These are phyloP conservation scores for Craterocephalus amniculus DNA, from an alignment of 2,797 vertebrate genomes.

Conservation along the genomic window DNA sequence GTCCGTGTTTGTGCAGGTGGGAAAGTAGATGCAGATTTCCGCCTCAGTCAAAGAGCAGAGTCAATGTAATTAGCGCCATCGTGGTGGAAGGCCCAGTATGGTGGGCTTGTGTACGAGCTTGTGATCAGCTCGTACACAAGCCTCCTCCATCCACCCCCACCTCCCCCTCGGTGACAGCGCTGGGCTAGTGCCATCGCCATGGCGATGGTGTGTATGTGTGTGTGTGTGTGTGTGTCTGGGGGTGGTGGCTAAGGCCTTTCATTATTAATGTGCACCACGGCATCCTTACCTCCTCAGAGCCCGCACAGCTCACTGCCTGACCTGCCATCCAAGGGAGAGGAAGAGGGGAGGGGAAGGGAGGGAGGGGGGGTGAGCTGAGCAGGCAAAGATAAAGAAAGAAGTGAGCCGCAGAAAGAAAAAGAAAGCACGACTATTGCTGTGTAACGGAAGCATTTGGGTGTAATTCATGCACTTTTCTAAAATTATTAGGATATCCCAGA, in stretches of 20 bases:
- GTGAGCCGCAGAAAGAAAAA: conserved; percentile 65
- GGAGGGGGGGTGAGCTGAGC: conserved; percentile 41
- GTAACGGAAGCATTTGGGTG: conserved; percentile 19
- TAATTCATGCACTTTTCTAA: conserved; percentile 29
- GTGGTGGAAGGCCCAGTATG: conserved; percentile 67
- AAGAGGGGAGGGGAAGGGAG: conserved; percentile 55
- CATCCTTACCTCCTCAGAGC: conserved; percentile 86
- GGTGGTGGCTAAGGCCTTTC: conserved; percentile 85
- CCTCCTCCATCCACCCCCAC: conserved; percentile 48
- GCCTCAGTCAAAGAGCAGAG: conserved; percentile 56
- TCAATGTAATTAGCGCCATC: conserved; percentile 78
- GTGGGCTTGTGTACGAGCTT: conserved; percentile 70
- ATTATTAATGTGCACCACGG: conserved; percentile 89
- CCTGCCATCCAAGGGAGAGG: conserved; percentile 82
- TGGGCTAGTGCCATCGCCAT: conserved; percentile 87
- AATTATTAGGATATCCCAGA: conserved; percentile 15
- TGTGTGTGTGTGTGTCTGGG: conserved; percentile 47
- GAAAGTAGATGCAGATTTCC: conserved; percentile 67
- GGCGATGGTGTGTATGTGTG: conserved; percentile 72
- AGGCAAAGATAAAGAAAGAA: conserved; percentile 79
- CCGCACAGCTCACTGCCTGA: conserved; percentile 86
- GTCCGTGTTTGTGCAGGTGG: conserved; percentile 60
- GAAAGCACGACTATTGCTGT: conserved; percentile 36
- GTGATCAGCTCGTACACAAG: neutral
- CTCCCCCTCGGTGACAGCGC: conserved; percentile 78